Evolutionary conservation across 2,888 invertebrate genomes (phyloP).

Genomic region (Herminia tarsipennalis): DNA sequence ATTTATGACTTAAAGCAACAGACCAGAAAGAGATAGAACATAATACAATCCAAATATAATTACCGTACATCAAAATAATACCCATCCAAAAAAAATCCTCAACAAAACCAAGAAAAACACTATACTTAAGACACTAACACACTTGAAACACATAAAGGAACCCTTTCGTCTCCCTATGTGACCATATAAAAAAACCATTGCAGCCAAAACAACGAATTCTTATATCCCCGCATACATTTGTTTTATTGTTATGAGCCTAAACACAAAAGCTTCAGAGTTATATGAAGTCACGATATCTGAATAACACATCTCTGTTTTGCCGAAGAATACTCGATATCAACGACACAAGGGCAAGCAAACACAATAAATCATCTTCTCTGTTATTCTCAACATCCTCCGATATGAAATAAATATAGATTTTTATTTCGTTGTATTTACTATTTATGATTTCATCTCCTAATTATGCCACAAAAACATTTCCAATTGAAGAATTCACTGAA

Average conservation of each 20-base stretch:
- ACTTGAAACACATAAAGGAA: conserved; percentile 32
- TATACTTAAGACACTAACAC: conserved; percentile 21
- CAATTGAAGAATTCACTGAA: no score
- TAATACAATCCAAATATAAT: conserved; percentile 15
- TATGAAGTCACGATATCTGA: conserved; percentile 35
- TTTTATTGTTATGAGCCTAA: conserved; percentile 44
- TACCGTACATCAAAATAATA: conserved; percentile 23
- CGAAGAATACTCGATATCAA: conserved; percentile 51
- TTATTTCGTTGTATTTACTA: conserved; percentile 2
- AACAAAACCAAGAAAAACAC: conserved; percentile 23
- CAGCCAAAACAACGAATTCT: conserved; percentile 40
- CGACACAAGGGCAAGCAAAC: conserved; percentile 50
- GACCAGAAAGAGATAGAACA: no score
- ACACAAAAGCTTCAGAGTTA: conserved; percentile 41
- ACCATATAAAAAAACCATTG: conserved; percentile 39
- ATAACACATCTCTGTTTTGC: conserved; percentile 45
- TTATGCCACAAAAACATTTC: no score
- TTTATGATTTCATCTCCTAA: background rate
- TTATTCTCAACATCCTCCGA: conserved; percentile 46
- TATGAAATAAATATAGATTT: conserved; percentile 14
- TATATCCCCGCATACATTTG: conserved; percentile 37
- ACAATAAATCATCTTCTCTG: conserved; percentile 60
- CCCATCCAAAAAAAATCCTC: conserved; percentile 6
- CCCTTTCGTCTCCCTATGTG: conserved; percentile 22
- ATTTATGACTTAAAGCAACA: no score